These are phyloP conservation scores for Salarias fasciatus DNA, from an alignment of 2,797 vertebrate genomes.

Conservation along the genomic window DNA sequence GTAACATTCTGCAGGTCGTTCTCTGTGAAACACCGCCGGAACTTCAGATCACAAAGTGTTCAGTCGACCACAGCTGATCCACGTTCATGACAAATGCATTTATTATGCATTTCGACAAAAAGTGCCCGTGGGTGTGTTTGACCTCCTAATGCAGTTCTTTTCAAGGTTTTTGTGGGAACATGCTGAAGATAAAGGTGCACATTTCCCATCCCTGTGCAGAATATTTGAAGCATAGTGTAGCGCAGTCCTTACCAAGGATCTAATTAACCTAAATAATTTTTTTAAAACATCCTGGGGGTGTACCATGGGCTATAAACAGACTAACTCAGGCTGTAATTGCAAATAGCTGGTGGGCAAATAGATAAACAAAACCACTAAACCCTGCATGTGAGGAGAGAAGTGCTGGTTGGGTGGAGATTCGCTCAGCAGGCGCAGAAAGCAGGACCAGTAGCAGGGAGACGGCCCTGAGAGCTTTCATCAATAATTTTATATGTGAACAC, in stretches of 20 bases:
- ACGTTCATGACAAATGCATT: too few species aligned
- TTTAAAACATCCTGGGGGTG: background rate
- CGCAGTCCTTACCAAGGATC: background rate
- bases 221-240: background rate
- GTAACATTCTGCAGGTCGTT: too few species aligned
- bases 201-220: too few species aligned
- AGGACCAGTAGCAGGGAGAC: too few species aligned
- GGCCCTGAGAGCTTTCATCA: too few species aligned
- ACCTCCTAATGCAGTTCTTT: background rate
- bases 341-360: background rate
- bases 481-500: too few species aligned
- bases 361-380: background rate
- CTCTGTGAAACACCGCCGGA: too few species aligned
- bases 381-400: background rate
- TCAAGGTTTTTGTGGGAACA: background rate
- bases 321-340: background rate
- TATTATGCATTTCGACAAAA: background rate
- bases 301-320: background rate
- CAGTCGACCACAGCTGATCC: too few species aligned
- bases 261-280: background rate
- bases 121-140: background rate
- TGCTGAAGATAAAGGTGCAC: too few species aligned
- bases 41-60: too few species aligned
- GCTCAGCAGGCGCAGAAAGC: too few species aligned
- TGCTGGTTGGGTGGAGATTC: too few species aligned